Conservation (phyloP, 2,113 vertebrate species). For the Xiphophorus couchianus region DNA sequence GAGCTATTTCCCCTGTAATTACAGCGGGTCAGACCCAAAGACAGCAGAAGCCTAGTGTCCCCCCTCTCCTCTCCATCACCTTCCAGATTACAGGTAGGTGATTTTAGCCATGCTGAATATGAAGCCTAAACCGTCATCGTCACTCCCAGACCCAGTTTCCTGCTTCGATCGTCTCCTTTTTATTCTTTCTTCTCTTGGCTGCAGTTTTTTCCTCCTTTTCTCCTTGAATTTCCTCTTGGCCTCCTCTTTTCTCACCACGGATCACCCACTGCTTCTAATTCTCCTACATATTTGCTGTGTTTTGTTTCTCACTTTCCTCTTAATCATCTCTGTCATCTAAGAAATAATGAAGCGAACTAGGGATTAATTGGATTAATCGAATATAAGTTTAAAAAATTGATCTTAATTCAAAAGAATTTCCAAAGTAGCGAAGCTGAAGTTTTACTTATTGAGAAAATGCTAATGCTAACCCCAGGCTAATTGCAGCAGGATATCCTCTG, state of each 20-base stretch:
- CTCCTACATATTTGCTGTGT: no score
- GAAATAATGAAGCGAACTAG: neutral
- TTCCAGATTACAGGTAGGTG: constrained; percentile 91
- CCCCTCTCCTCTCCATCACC: constrained; percentile 88
- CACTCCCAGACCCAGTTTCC: neutral
- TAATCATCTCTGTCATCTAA: neutral
- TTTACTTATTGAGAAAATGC: neutral
- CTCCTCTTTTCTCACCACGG: neutral
- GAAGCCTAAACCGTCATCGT: neutral
- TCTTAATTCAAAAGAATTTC: neutral
- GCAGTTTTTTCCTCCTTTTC: no score
- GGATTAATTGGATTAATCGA: no score
- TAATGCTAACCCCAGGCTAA: no score
- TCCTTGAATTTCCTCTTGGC: neutral
- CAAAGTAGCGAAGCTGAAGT: neutral
- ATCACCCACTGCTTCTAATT: neutral
- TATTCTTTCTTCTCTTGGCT: neutral
- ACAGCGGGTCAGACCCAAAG: constrained; percentile 87
- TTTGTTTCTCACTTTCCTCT: neutral
- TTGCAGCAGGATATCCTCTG: neutral
- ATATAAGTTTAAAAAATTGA: neutral
- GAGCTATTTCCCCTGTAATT: constrained; percentile 84
- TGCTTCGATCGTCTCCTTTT: neutral
- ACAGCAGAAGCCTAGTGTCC: constrained; percentile 84
- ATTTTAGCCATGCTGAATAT: constrained; percentile 51